Evolutionary conservation across 2,113 vertebrate species (phyloP).

Genomic region (Mesoclemmys tuberculata): DNA sequence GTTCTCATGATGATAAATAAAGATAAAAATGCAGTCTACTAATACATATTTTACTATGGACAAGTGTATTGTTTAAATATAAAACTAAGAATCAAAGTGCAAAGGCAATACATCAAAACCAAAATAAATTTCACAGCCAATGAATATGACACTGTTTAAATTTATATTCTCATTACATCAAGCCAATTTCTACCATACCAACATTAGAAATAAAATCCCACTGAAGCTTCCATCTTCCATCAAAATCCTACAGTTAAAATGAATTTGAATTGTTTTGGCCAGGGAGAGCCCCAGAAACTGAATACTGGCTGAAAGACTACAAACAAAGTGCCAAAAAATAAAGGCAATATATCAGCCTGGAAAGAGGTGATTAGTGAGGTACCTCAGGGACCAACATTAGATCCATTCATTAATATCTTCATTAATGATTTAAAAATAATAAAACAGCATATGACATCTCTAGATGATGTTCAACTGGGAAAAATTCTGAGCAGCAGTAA

Average conservation of each 20-base stretch:
- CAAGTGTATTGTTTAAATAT: conserved; percentile 63
- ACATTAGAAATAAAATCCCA: not conserved
- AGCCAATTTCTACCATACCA: conserved; percentile 13
- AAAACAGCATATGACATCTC: conserved; percentile 61
- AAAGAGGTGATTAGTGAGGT: conserved; percentile 32
- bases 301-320: not conserved
- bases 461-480: conserved; percentile 33
- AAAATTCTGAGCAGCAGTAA: conserved; percentile 2
- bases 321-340: not conserved
- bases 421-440: conserved; percentile 58
- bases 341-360: not conserved
- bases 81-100: conserved; percentile 42
- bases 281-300: not conserved
- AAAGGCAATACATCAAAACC: not conserved
- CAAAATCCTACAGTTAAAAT: not conserved
- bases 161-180: not conserved
- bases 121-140: not conserved
- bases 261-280: not conserved
- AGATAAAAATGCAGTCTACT: conserved; percentile 69
- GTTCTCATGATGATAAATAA: conserved; percentile 58
- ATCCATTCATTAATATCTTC: conserved; percentile 55
- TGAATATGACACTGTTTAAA: not conserved
- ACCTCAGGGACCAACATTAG: conserved; percentile 21
- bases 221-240: not conserved
- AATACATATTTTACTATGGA: conserved; percentile 66